Evolutionary conservation across 2,113 vertebrate genomes (phyloP).

Genomic region (Perca flavescens): DNA sequence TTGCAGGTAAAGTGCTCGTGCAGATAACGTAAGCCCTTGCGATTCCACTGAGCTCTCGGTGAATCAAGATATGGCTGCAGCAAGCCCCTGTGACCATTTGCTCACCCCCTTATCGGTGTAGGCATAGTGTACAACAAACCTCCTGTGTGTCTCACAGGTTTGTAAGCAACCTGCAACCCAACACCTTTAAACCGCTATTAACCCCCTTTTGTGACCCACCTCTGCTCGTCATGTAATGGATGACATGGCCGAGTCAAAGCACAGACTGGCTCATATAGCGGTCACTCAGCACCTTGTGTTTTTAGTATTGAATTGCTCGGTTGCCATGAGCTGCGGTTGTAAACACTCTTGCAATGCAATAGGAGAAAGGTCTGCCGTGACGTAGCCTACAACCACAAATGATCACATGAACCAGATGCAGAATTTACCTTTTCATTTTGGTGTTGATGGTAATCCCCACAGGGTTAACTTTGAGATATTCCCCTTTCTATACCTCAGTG

Average conservation of each 20-base stretch:
- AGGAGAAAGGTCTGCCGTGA: constrained; percentile 53
- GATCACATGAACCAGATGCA: constrained; percentile 26
- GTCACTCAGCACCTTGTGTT: constrained; percentile 57
- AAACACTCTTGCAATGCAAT: constrained; percentile 67
- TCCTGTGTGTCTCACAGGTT: constrained; percentile 64
- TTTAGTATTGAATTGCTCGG: constrained; percentile 72
- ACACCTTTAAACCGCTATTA: constrained; percentile 77
- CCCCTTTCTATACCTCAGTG: neutral
- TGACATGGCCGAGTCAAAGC: constrained; percentile 42
- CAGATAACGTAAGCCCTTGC: constrained; percentile 15
- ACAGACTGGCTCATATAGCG: constrained; percentile 59
- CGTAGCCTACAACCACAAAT: constrained; percentile 16
- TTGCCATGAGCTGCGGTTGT: constrained; percentile 75
- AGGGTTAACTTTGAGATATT: neutral
- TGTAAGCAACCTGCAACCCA: constrained; percentile 78
- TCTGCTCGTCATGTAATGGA: constrained; percentile 58
- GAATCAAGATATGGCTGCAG: constrained; percentile 35
- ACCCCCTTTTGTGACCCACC: constrained; percentile 55
- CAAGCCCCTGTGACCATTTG: constrained; percentile 33
- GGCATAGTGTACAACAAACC: constrained; percentile 51
- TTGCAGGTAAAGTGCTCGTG: constrained; percentile 41
- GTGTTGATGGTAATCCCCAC: constrained; percentile 12
- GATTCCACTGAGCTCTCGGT: neutral
- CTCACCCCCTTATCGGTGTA: constrained; percentile 46
- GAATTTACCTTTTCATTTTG: constrained; percentile 22